phyloP scores from a whole-genome alignment of 1,140 invertebrate species.

The Drosophila miranda region DNA sequence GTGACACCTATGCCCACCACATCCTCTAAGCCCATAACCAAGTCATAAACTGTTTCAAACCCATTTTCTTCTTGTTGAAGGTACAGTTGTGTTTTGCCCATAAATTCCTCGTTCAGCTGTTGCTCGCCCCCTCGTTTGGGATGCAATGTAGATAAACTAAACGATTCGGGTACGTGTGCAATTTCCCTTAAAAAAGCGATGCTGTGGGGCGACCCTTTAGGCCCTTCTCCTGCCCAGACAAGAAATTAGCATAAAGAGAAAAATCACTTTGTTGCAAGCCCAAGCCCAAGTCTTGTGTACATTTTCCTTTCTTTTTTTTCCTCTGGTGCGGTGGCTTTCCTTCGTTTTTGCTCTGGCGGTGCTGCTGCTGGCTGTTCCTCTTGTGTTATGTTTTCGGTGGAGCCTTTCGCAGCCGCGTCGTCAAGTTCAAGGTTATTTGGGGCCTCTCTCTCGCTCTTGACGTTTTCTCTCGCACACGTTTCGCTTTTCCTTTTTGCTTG shows the following conservation, averaged over 20 bases:
- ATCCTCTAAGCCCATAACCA: too few relatives aligned
- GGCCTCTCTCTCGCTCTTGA: constrained; percentile 30
- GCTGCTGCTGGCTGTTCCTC: too few relatives aligned
- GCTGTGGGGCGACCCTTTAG: constrained; percentile 7
- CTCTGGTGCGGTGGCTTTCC: constrained; percentile 3
- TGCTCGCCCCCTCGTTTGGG: constrained; percentile 18
- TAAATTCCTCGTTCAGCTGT: constrained; percentile 40
- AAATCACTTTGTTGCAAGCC: constrained; percentile 38
- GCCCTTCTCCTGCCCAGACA: constrained; percentile 25
- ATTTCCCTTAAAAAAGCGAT: constrained; percentile 28
- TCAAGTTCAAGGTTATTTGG: constrained; percentile 58
- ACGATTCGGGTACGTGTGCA: constrained; percentile 63
- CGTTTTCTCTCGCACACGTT: constrained; percentile 32
- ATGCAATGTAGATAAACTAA: constrained; percentile 56
- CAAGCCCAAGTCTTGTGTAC: constrained; percentile 19
- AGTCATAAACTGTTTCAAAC: too few relatives aligned
- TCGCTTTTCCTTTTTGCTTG: constrained; percentile 12
- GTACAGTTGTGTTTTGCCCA: constrained; percentile 35
- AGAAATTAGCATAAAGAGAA: constrained; percentile 48
- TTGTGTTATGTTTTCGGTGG: constrained; percentile 36
- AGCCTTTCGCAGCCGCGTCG: constrained; percentile 43
- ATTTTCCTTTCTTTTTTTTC: constrained; percentile 26
- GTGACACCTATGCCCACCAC: too few relatives aligned
- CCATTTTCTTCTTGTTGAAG: background rate
- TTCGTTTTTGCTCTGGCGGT: constrained; percentile 32